These are phyloP conservation scores for Lissonota sp. DNA, from an alignment of 2,888 invertebrate species.

Conservation along the genomic window DNA sequence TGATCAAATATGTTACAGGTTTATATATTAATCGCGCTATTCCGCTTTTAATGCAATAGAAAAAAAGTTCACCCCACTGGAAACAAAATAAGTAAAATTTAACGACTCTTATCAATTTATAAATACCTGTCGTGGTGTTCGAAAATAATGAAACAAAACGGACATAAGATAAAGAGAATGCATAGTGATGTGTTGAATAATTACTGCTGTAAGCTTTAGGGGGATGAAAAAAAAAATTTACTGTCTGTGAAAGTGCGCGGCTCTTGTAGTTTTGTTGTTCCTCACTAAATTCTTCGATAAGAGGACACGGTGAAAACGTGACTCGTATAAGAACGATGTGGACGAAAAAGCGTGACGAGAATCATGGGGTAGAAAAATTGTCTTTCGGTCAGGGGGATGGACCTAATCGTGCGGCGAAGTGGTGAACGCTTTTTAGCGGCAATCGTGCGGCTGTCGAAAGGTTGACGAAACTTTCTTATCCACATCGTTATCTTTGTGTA, in stretches of 20 bases:
- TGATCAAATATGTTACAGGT: too few relatives aligned
- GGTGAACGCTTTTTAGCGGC: too few relatives aligned
- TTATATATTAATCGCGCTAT: too few relatives aligned
- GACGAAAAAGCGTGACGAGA: background rate
- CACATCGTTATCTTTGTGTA: slow-evolving; percentile 21
- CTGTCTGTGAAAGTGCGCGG: slow-evolving; percentile 47
- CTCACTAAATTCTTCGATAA: background rate
- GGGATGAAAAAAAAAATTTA: slow-evolving; percentile 11
- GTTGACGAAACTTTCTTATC: slow-evolving; percentile 15
- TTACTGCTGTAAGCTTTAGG: too few relatives aligned
- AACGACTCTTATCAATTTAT: too few relatives aligned
- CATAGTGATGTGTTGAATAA: slow-evolving; percentile 18
- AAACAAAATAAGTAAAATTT: too few relatives aligned
- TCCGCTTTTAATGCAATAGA: too few relatives aligned
- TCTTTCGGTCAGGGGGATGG: background rate
- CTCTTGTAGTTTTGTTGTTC: slow-evolving; percentile 18
- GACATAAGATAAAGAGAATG: slow-evolving; percentile 4
- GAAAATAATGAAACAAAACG: background rate
- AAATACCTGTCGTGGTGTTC: background rate
- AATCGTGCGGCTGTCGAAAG: background rate
- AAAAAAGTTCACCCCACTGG: too few relatives aligned
- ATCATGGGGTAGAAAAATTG: slow-evolving; percentile 26
- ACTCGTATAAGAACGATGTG: background rate
- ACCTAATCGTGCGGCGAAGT: too few relatives aligned
- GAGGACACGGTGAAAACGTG: too few relatives aligned